Evolutionary conservation across 2,888 invertebrate genomes (phyloP).

Genomic region (Tanypteryx hageni): DNA sequence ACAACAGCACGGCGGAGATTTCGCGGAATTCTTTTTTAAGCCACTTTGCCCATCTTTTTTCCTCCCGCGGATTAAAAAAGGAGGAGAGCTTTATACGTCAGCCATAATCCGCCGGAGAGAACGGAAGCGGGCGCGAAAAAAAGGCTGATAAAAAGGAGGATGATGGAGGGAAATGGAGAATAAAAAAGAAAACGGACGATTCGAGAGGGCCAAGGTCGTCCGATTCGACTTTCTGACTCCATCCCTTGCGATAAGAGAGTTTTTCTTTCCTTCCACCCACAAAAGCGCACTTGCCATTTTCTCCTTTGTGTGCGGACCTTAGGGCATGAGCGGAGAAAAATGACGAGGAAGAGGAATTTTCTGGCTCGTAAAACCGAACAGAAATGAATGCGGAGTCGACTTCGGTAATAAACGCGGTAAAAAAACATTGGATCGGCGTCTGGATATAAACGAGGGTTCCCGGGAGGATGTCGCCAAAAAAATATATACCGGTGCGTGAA

Average conservation of each 20-base stretch:
- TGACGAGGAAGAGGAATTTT: neutral
- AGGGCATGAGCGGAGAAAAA: slow-evolving; percentile 26
- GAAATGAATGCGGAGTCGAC: neutral
- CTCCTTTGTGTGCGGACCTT: neutral
- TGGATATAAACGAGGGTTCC: neutral
- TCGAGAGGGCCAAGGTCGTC: slow-evolving; percentile 51
- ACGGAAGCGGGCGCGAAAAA: neutral
- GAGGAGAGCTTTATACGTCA: neutral
- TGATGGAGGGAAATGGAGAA: neutral
- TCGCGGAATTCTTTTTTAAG: slow-evolving; percentile 39
- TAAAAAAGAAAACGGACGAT: slow-evolving; percentile 44
- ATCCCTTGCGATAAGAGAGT: slow-evolving; percentile 1
- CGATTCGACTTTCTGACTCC: slow-evolving; percentile 16
- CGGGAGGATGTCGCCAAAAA: neutral
- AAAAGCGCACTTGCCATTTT: slow-evolving; percentile 40
- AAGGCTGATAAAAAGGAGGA: neutral
- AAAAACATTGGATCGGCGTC: neutral
- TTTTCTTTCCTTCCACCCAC: neutral
- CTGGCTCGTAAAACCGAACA: neutral
- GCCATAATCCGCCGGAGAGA: neutral
- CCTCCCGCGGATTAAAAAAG: neutral
- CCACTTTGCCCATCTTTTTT: neutral
- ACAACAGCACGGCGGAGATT: neutral
- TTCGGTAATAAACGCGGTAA: neutral
- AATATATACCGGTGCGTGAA: neutral